Percentiles rank a stretch among this genome's conserved stretches.
phyloP scores from a whole-genome alignment of 2,888 invertebrate genomes.

The Torymus tubicola region DNA sequence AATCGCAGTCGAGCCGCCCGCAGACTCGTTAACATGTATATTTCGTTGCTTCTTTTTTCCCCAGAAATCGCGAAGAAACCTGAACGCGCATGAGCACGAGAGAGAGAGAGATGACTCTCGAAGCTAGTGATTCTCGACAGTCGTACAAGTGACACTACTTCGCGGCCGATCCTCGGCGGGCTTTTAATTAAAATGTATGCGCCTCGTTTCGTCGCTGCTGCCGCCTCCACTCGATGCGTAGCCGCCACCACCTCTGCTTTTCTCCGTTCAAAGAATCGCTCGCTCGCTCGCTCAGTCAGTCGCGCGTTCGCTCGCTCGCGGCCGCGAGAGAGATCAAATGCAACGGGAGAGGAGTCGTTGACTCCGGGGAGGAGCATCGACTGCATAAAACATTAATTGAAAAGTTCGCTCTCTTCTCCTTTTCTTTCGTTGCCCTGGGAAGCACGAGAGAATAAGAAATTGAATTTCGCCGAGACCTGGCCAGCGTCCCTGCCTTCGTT shows the following conservation, averaged over 20 bases:
- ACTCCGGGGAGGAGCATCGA: conserved; percentile 28
- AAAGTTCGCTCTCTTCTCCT: conserved; percentile 31
- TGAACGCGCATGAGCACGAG: too few species aligned
- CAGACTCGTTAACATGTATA: too few species aligned
- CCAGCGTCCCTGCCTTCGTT: neutral
- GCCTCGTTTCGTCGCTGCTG: neutral
- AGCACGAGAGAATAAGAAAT: conserved; percentile 39
- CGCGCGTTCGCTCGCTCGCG: too few species aligned
- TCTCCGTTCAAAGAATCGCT: conserved; percentile 7
- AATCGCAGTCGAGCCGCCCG: too few species aligned
- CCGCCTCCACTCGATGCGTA: neutral
- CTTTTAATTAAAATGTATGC: conserved; percentile 40
- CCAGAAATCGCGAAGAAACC: too few species aligned
- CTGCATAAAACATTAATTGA: conserved; percentile 50
- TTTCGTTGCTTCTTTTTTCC: too few species aligned
- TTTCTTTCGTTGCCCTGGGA: neutral
- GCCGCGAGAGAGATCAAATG: conserved; percentile 26
- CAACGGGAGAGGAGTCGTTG: conserved; percentile 27
- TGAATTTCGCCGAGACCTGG: conserved; percentile 18
- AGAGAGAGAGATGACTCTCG: neutral
- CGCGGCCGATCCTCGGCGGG: neutral
- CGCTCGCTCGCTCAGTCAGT: too few species aligned
- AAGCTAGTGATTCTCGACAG: neutral
- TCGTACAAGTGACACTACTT: conserved; percentile 13
- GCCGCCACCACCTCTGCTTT: neutral